Conservation (phyloP, 2,888 invertebrate species). For the Ochropleura leucogaster region DNA sequence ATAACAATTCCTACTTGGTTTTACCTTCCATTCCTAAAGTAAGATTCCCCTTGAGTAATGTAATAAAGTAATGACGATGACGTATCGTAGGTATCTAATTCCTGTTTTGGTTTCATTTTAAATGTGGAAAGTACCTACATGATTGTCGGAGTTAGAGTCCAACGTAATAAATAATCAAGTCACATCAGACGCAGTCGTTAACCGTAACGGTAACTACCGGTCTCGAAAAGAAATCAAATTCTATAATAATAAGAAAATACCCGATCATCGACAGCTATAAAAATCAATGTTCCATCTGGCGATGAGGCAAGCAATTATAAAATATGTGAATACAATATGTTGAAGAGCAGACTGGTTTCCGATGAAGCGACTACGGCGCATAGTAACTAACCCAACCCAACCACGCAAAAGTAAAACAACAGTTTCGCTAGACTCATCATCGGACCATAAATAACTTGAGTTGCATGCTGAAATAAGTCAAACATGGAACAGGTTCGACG, state of each 20-base stretch:
- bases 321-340: slow-evolving; percentile 8
- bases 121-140: background rate
- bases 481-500: slow-evolving; percentile 39
- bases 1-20: background rate
- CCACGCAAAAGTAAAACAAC: slow-evolving; percentile 6
- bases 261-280: slow-evolving; percentile 8
- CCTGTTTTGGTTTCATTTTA: background rate
- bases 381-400: slow-evolving; percentile 13
- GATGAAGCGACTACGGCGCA: background rate
- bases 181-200: slow-evolving; percentile 34
- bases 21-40: background rate
- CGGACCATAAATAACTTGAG: slow-evolving; percentile 13
- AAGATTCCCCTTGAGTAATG: background rate
- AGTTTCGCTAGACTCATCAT: slow-evolving; percentile 10
- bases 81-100: background rate
- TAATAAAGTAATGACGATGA: background rate
- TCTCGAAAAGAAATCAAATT: slow-evolving; percentile 18
- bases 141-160: background rate
- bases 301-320: slow-evolving; percentile 5
- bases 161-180: slow-evolving; percentile 26
- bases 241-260: slow-evolving; percentile 18
- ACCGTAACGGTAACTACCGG: slow-evolving; percentile 39
- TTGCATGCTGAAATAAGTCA: slow-evolving; percentile 16
- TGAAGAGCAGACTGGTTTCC: slow-evolving; percentile 25
- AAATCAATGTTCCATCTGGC: slow-evolving; percentile 15